phyloP scores from a whole-genome alignment of 1,140 invertebrate species.

The Asbolus verrucosus region DNA sequence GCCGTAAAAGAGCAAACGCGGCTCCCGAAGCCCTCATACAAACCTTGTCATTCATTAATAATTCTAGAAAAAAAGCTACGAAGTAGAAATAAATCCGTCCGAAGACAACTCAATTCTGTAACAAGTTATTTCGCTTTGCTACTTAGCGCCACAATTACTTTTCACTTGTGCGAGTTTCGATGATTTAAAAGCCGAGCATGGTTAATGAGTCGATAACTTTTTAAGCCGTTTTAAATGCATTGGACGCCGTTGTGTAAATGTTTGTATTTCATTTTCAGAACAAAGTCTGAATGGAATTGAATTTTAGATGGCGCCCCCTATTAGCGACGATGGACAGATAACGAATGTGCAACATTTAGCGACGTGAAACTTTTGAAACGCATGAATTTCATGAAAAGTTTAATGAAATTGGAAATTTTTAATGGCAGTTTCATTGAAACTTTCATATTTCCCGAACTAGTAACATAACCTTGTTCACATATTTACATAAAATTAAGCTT shows the following conservation, averaged over 20 bases:
- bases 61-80: neutral
- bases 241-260: conserved; percentile 46
- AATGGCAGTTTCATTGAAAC: too few species aligned
- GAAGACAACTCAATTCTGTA: conserved; percentile 19
- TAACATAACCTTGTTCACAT: too few species aligned
- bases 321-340: conserved; percentile 22
- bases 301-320: conserved; percentile 41
- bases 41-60: conserved; percentile 9
- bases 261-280: conserved; percentile 50
- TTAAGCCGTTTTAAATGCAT: conserved; percentile 45
- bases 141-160: neutral
- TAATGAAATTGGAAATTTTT: too few species aligned
- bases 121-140: neutral
- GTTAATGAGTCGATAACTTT: conserved; percentile 10
- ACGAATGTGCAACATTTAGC: too few species aligned
- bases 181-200: neutral
- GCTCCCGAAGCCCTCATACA: neutral
- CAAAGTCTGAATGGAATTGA: conserved; percentile 47
- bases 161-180: neutral
- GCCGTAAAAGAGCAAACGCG: conserved; percentile 6
- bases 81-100: conserved; percentile 9
- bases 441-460: too few species aligned
- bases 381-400: too few species aligned
- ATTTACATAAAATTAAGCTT: too few species aligned
- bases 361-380: too few species aligned